Evolutionary conservation across 2,113 vertebrate species (phyloP), one percentile per base, ranked within the genome.

Genomic region (Archocentrus centrarchus): DNA sequence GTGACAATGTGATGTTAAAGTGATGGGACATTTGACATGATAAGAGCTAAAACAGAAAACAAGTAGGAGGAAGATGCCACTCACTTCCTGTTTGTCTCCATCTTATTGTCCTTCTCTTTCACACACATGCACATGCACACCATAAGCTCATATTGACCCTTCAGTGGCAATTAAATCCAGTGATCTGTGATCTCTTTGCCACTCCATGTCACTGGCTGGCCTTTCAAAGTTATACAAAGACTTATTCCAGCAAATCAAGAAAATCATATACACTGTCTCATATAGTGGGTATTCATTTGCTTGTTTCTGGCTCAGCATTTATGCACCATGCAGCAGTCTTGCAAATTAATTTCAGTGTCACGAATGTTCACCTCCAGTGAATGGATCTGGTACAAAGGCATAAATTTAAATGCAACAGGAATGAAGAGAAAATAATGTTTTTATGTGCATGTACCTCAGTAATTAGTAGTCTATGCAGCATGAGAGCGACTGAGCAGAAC

Each of bases 121-220:
- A 24, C 62, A 11, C 59, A 3, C 61, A 70, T 13, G 30, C 20
- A 55, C n/a, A 47, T 37, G 84, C 24, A 80, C 9, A 76, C 7
- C 4, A 83, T 41, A 3, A 37, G 53, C 83, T 68, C 41, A 68
- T 47, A 68, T 68, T 68, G 22, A 59, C 89, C 91, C 88, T 93
- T 91, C 84, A 89, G 91, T 78, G 86, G 91, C 88, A 93, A 93
- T 95, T 94, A 95, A 91, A 93, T 73, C 57, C 89, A 91, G 80
- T 94, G 92, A 95, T 87, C 93, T 94, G 88, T 93, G 91, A 93
- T 88, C 85, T 89, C 41, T 68, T 47, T 86, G 81, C 84, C 81
- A 84, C 81, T 85, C 60, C 60, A 77, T 82, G 85, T 92, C 89
- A 89, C 79, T 82, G 81, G 73, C 80, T 84, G 85, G 84, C 80